phyloP scores from a whole-genome alignment of 2,797 vertebrate species.

The Peromyscus aztecus region DNA sequence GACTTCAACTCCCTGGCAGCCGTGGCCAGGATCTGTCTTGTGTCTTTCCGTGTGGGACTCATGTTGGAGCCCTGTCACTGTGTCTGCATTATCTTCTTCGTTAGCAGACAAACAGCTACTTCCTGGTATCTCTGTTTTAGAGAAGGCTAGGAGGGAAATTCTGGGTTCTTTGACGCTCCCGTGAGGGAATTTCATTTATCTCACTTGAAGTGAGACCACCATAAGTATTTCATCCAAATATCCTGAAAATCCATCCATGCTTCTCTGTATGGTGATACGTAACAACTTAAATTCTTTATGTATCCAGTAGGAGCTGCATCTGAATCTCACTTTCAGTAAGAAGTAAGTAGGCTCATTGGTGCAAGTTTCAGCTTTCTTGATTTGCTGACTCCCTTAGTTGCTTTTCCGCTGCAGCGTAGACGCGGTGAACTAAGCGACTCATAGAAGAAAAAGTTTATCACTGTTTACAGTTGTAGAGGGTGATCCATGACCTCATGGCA shows the following conservation, averaged over 20 bases:
- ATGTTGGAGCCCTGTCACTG: neutral
- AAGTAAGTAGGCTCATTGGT: neutral
- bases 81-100: neutral
- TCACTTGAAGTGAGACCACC: conserved; percentile 32
- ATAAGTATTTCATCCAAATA: neutral
- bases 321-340: conserved; percentile 28
- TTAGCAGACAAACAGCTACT: neutral
- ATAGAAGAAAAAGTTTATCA: neutral
- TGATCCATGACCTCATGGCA: neutral
- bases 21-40: neutral
- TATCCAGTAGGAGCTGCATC: conserved; percentile 17
- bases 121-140: neutral
- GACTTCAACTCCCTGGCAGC: neutral
- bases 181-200: conserved; percentile 15
- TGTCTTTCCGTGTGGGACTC: neutral
- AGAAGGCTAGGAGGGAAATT: neutral
- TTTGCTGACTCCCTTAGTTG: neutral
- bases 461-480: no score
- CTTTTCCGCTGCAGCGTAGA: neutral
- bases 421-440: neutral
- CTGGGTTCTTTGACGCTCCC: neutral
- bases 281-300: conserved; percentile 16
- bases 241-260: conserved; percentile 17
- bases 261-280: neutral
- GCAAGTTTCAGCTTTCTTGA: conserved; percentile 31